A percentile compares a stretch with the other conserved stretches of the same genome.
Evolutionary conservation across 2,797 vertebrate genomes (phyloP).

Genomic region (Heterohyrax brucei): DNA sequence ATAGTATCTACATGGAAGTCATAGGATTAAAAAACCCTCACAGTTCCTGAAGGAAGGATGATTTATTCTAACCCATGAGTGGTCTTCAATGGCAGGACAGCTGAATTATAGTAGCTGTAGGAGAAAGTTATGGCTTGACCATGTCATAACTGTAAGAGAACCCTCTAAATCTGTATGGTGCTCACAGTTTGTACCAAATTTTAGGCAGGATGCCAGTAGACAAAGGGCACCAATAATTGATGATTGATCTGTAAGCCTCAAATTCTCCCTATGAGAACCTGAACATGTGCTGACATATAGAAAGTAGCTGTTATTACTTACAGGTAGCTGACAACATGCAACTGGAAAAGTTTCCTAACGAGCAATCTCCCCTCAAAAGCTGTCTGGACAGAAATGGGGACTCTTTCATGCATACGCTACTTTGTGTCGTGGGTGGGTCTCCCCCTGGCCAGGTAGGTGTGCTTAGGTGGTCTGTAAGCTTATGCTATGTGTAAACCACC

Average conservation of each 20-base stretch:
- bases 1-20: background rate
- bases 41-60: background rate
- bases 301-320: background rate
- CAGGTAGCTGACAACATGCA: background rate
- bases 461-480: too few species aligned
- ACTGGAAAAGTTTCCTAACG: background rate
- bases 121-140: background rate
- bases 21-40: background rate
- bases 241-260: background rate
- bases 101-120: background rate
- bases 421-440: background rate
- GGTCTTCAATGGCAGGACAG: background rate
- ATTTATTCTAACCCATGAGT: background rate
- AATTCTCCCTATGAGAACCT: background rate
- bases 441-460: background rate
- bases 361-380: background rate
- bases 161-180: background rate
- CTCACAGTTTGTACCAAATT: background rate
- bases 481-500: too few species aligned
- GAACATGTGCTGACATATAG: background rate
- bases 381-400: background rate
- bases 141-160: background rate
- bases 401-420: background rate
- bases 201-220: background rate
- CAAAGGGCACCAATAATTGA: background rate